Evolutionary conservation across 1,140 invertebrate genomes (phyloP), one percentile per base, ranked within the genome.

Genomic region (Brachionus calyciflorus): DNA sequence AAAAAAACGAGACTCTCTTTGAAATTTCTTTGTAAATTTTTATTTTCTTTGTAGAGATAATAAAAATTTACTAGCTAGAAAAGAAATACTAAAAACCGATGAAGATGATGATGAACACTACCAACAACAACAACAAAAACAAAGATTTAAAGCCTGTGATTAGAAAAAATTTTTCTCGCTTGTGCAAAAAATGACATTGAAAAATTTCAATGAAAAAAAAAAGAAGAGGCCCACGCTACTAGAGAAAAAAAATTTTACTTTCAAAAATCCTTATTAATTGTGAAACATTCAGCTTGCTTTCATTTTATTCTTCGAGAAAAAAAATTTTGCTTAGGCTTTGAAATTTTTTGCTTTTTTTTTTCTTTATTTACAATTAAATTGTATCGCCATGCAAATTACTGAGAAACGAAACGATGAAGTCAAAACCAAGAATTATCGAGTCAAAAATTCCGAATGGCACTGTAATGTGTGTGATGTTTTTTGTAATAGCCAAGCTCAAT

Each of bases 401-500:
- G n/a, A n/a, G n/a, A n/a, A n/a, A n/a, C n/a, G n/a, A n/a, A n/a
- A n/a, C n/a, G 33, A 9, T 5, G 4, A 12, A 37, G n/a, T 37
- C 17, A 40, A 9, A 28, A 60, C 17, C 55, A 17, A 60, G 19
- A 73, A 51, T 41, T 51, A 73, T 28, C 24, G 69, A 33, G 24
- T 73, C n/a, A 73, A 37, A 73, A 73, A 73, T 21, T 51, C 28
- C 14, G 28, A 73, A 46, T 73, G 69, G 69, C 33, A 51, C 9
- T 73, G 69, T 17, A 7, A 7, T 28, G n/a, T 41, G 14, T 73
- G 69, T 49, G 46, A 73, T 12, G 33, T 73, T 40, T 73, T 41
- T n/a, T 73, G 69, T 28, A 73, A 73, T 30, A 73, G 69, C 19
- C 28, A 55, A 19, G 24, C 69, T 14, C 69, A 73, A 51, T 73